phyloP scores from a whole-genome alignment of 2,888 invertebrate genomes.

The Meiosimyza platycephala region DNA sequence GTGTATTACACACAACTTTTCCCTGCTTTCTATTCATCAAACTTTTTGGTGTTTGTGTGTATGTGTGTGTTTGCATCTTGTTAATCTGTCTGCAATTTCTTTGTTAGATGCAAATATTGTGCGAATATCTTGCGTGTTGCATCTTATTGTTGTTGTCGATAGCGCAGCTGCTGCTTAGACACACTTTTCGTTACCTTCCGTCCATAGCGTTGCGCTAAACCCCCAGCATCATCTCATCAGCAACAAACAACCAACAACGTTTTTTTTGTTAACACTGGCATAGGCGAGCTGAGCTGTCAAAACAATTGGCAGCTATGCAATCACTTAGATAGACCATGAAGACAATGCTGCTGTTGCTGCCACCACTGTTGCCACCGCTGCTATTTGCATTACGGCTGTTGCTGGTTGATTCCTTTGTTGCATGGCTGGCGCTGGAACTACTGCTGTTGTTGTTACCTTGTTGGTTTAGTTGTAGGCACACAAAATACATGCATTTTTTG shows the following conservation, averaged over 20 bases:
- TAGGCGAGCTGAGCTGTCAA: conserved; percentile 13
- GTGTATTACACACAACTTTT: background rate
- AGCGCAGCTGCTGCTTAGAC: background rate
- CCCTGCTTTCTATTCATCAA: background rate
- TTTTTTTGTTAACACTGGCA: background rate
- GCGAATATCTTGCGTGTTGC: conserved; percentile 26
- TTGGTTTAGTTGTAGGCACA: too few species aligned
- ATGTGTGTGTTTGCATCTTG: background rate
- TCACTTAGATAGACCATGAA: conserved; percentile 16
- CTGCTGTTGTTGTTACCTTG: too few species aligned
- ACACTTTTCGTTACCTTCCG: background rate
- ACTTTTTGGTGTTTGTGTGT: background rate
- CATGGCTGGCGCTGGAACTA: background rate
- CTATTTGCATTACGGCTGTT: background rate
- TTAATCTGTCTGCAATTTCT: conserved; percentile 19
- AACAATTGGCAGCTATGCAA: conserved; percentile 30
- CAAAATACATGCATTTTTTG: too few species aligned
- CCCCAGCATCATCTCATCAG: background rate
- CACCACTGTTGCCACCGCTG: background rate
- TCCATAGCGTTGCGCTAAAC: background rate
- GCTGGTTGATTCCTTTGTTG: conserved; percentile 12
- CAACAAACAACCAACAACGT: background rate
- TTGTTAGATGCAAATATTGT: conserved; percentile 28
- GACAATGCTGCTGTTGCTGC: background rate
- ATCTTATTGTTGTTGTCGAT: background rate